Evolutionary conservation across 1,140 invertebrate species (phyloP), one percentile per base, ranked within the genome.

Genomic region (Nasonia giraulti): DNA sequence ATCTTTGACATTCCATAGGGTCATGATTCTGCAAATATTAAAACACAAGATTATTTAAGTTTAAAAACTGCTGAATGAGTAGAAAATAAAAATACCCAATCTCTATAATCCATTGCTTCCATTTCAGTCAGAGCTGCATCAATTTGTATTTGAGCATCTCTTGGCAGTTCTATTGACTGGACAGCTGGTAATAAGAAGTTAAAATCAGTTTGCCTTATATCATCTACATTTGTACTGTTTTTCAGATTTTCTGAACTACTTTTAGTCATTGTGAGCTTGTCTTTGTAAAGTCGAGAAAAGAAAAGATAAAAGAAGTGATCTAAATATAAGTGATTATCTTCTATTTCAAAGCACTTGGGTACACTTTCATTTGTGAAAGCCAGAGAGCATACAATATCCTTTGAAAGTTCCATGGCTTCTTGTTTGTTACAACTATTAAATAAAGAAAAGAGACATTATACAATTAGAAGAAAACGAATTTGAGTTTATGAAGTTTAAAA

Each of bases 91-190:
- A 90, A 87, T 93, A 96, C 95, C 96, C 96, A 96, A 91, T 96
- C 96, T 88, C 96, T 93, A 91, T 97, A 96, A 92, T 97, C 96
- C 93, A 96, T 96, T 23, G 96, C 95, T 92, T 97, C 96, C 90
- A 97, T 94, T 91, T 97, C 96, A 88, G 95, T 96, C 7, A 97
- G 91, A 6, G 96, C 96, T 91, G 96, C 96, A 89, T 97, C 96
- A 80, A 97, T 95, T 91, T 97, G 95, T 86, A 96, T 93, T 88
- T 95, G 95, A 12, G 96, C 96, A 87, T 97, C 96, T 89, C 95
- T 94, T 2, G 96, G 96, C 75, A 97, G 89, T n/a, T 94, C 93
- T 66, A 97, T 91, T 75, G 92, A 92, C 88, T 94, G 94, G 55
- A 94, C 94, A 68, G 93, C 94, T 33, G 90, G 89, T 66, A 92